Conservation (phyloP, 2,797 vertebrate species). For the Pantherophis vulpinus region DNA sequence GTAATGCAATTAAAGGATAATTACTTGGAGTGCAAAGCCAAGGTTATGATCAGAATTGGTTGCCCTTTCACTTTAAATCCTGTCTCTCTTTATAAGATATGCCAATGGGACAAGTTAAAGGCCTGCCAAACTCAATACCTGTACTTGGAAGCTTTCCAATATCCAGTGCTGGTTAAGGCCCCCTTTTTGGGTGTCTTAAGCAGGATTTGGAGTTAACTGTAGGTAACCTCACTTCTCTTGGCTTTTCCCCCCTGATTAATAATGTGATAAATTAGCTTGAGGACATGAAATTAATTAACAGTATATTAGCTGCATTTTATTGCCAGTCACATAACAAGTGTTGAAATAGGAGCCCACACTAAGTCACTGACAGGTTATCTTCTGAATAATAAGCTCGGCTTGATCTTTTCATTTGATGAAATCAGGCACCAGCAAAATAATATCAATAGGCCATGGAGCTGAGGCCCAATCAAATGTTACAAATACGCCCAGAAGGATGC, state of each 20-base stretch:
- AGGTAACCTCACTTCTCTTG: conserved; percentile 47
- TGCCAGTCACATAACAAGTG: conserved; percentile 54
- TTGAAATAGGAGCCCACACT: conserved; percentile 54
- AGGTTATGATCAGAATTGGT: conserved; percentile 76
- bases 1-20: conserved; percentile 81
- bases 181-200: conserved; percentile 6
- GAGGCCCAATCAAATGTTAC: neutral
- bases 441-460: neutral
- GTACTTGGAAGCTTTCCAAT: conserved; percentile 46
- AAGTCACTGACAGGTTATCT: conserved; percentile 58
- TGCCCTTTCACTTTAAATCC: conserved; percentile 70
- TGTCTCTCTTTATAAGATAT: conserved; percentile 69
- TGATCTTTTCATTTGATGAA: conserved; percentile 61
- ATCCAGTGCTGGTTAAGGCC: conserved; percentile 40
- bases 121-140: conserved; percentile 60
- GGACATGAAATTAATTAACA: conserved; percentile 63
- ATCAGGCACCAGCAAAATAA: conserved; percentile 48
- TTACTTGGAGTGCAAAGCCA: conserved; percentile 74
- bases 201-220: conserved; percentile 27
- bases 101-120: conserved; percentile 63
- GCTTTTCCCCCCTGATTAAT: conserved; percentile 55
- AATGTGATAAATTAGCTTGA: conserved; percentile 61
- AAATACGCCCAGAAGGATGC: neutral
- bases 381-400: conserved; percentile 60
- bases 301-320: conserved; percentile 57